Percentiles rank a stretch among this genome's conserved stretches.
Evolutionary conservation across 2,113 vertebrate species (phyloP).

Genomic region (Tretioscincus oriximinensis): DNA sequence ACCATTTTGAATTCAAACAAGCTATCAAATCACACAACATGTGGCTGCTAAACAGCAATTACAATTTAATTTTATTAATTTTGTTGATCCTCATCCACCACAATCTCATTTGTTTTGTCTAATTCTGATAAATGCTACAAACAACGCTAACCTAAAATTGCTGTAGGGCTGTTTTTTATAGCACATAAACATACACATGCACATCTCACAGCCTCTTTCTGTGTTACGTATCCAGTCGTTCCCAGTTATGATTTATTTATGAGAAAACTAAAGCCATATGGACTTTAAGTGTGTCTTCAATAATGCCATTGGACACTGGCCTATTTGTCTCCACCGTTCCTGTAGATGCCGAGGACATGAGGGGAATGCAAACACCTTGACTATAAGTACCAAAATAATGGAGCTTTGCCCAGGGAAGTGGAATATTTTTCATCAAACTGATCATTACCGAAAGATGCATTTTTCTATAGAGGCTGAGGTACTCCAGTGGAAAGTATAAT

Average conservation of each 20-base stretch:
- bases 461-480: conserved; percentile 42
- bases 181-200: background rate
- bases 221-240: conserved; percentile 20
- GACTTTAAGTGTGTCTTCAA: conserved; percentile 35
- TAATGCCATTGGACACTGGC: conserved; percentile 30
- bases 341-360: conserved; percentile 41
- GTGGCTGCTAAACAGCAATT: conserved; percentile 52
- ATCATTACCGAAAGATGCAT: conserved; percentile 38
- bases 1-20: conserved; percentile 45
- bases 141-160: conserved; percentile 9
- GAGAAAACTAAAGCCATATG: conserved; percentile 45
- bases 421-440: conserved; percentile 37
- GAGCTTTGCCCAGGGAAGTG: conserved; percentile 26
- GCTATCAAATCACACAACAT: conserved; percentile 43
- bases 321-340: conserved; percentile 49
- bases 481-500: conserved; percentile 46
- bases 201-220: background rate
- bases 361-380: conserved; percentile 46
- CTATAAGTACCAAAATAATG: conserved; percentile 34
- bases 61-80: conserved; percentile 58
- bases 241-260: conserved; percentile 53
- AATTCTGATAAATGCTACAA: background rate
- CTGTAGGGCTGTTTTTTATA: background rate
- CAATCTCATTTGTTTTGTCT: conserved; percentile 20
- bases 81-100: conserved; percentile 24